phyloP scores from a whole-genome alignment of 1,140 invertebrate genomes.

The Physella acuta region DNA sequence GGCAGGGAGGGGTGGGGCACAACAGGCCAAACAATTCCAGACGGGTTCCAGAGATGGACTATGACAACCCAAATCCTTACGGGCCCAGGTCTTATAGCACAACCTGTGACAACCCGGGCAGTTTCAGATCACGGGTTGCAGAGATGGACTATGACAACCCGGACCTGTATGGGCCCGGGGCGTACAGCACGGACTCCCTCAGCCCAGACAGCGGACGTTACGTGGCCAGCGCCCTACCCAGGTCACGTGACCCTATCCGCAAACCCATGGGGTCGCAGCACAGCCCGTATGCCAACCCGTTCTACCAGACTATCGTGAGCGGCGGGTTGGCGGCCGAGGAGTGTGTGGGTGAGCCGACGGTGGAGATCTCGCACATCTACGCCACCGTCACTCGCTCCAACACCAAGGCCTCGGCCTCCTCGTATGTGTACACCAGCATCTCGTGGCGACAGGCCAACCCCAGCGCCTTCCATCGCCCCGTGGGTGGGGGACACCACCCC shows the following conservation, averaged over 20 bases:
- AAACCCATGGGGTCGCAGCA: conserved; percentile 23
- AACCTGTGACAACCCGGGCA: neutral
- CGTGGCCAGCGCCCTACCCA: neutral
- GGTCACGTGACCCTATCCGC: conserved; percentile 18
- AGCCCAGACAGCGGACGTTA: neutral
- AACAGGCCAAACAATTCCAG: neutral
- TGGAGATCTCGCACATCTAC: conserved; percentile 22
- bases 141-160: too few relatives aligned
- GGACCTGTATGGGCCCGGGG: too few relatives aligned
- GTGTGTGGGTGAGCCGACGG: neutral
- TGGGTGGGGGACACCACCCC: neutral
- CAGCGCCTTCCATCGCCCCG: too few relatives aligned
- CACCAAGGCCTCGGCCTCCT: neutral
- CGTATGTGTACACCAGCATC: conserved; percentile 20
- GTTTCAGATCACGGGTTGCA: neutral
- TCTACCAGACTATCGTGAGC: neutral
- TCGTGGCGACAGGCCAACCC: conserved; percentile 9
- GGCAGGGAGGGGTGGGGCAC: neutral
- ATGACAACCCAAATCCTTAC: too few relatives aligned
- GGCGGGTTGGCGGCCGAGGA: neutral
- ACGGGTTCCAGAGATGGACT: neutral
- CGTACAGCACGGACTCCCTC: too few relatives aligned
- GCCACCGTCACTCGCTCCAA: conserved; percentile 19
- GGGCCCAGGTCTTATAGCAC: too few relatives aligned
- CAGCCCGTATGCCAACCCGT: conserved; percentile 5